Evolutionary conservation across 2,888 invertebrate genomes (phyloP), one percentile per base, ranked within the genome.

Genomic region (Agonopterix heracliana): DNA sequence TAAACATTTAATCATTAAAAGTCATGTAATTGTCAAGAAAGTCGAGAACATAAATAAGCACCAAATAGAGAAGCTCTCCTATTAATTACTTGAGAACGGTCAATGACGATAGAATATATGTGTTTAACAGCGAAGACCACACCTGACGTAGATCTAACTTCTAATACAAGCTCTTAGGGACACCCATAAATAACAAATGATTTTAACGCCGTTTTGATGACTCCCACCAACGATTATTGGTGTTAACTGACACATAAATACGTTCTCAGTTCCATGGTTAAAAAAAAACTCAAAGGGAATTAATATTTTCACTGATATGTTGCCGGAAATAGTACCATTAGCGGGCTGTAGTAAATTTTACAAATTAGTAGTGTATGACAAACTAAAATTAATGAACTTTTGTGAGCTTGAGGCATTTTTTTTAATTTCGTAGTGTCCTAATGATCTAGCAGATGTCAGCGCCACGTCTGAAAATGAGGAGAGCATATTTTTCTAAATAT

Each of bases 291-390:
- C 70, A 72, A 71, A 69, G 68, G 64, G 68, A 64, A 75, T 68
- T 71, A 67, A 78, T 75, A 78, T 77, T 68, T 26, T 68, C 67
- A 59, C 63, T 77, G 73, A 82, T 80, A 71, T 72, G 81, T 77
- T 74, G 66, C 86, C 84, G 87, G 86, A 86, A 78, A 79, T 74
- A 59, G 63, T 61, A 74, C 73, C 77, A 86, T 87, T 87, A 86
- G 81, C 73, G 64, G 63, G 61, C 53, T 54, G 77, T 74, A 75
- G 74, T 87, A 82, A 84, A 84, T 87, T 81, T 75, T 69, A 85
- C 82, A 84, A 86, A 87, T 87, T 85, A 84, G 81, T 78, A 66
- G 72, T 63, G 74, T 86, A 82, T 83, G 85, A 86, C 85, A 87
- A 80, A 85, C 77, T 78, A 76, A 84, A 76, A 87, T 87, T 85